Evolutionary conservation across 2,113 vertebrate genomes (phyloP), one percentile per base, ranked within the genome.

Genomic region (Leiothrix lutea): DNA sequence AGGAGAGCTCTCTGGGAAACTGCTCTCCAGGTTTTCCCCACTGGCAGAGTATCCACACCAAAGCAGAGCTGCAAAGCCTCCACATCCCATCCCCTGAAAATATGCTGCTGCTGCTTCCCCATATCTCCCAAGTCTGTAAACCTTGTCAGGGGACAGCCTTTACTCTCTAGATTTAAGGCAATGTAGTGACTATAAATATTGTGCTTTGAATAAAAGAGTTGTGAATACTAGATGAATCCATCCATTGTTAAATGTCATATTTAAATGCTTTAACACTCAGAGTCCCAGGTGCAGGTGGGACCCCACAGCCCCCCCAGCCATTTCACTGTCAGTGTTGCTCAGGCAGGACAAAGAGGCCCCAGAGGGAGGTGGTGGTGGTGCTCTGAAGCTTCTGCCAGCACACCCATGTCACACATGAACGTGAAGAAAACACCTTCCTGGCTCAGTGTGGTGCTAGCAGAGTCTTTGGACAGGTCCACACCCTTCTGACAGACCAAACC

Each of bases 101-200:
- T 2, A 12, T 3, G 3, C 54, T 60, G 40, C 54, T 60, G 40
- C 70, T 89, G 75, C 71, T 72, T 90, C 51, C 86, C 66, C 62
- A 23, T 20, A 86, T 36, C 67, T 44, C 56, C 66, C 0, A 8
- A 58, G 38, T 20, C 74, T 67, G 66, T 66, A 92, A 80, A 71
- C 88, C 79, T 83, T 94, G 82, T 88, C 92, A 89, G 48, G 38
- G 44, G 38, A 60, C 56, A 86, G 79, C 48, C 61, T 95, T 87
- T 92, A 72, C 6, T 14, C 86, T 51, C 48, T 22, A 88, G 74
- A 96, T 96, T 96, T 94, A 95, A 90, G 82, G 33, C 8, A 0
- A 47, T 24, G 45, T 78, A 60, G 69, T 29, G 80, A 86, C 92
- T 86, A 92, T 93, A 97, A 96, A 96, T 91, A 92, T 22, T 83